Conservation (phyloP, 2,113 vertebrate genomes). For the Pelecanoides urinatrix region DNA sequence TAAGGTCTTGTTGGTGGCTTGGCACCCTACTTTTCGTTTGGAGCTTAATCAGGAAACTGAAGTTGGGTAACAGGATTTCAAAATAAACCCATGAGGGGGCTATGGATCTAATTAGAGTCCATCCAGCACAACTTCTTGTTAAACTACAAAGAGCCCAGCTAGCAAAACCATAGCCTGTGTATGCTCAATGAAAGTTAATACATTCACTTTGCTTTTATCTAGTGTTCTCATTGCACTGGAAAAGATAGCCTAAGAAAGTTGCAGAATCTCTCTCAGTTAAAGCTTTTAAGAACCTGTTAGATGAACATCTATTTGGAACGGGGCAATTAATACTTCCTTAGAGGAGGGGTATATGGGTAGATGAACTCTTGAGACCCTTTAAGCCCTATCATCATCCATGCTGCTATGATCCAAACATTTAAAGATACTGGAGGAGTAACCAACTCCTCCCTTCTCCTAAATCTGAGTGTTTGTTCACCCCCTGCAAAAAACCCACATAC, state of each 20-base stretch:
- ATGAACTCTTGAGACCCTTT: background rate
- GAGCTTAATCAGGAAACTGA: background rate
- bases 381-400: background rate
- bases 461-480: background rate
- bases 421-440: background rate
- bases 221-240: background rate
- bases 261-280: background rate
- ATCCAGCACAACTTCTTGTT: background rate
- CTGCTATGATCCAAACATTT: background rate
- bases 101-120: background rate
- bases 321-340: background rate
- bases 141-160: background rate
- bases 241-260: background rate
- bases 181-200: background rate
- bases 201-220: background rate
- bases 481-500: fast-evolving
- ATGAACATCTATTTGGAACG: background rate
- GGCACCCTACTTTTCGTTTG: background rate
- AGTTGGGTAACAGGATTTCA: background rate
- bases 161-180: background rate
- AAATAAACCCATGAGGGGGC: background rate
- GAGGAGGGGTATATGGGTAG: background rate
- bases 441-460: background rate
- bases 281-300: background rate
- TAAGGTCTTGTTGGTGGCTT: background rate